These are phyloP conservation scores for Condylura cristata DNA, from an alignment of 2,113 vertebrate genomes.

Conservation along the genomic window DNA sequence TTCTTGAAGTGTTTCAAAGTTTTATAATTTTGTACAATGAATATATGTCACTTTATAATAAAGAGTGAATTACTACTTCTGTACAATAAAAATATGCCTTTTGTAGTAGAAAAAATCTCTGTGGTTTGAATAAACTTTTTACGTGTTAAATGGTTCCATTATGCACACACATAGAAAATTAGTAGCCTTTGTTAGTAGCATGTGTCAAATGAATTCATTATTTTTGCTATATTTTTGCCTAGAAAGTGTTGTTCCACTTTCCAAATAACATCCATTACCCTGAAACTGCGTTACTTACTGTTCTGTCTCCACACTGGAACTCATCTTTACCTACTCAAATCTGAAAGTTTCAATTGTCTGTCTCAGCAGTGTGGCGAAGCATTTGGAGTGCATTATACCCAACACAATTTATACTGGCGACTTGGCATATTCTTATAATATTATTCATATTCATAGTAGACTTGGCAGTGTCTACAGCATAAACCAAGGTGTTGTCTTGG, in stretches of 20 bases:
- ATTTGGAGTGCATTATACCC: slow-evolving; percentile 12
- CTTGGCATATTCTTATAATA: too few relatives aligned
- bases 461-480: not conserved
- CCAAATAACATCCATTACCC: not conserved
- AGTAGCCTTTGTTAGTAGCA: not conserved
- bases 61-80: not conserved
- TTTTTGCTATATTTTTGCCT: slow-evolving; percentile 2
- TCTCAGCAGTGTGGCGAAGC: not conserved
- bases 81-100: not conserved
- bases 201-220: not conserved
- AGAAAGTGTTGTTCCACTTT: not conserved
- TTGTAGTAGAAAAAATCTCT: not conserved
- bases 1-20: not conserved
- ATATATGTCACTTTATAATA: not conserved
- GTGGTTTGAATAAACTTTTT: not conserved
- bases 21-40: not conserved
- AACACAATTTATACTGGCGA: not conserved
- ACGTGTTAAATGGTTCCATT: not conserved
- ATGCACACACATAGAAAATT: not conserved
- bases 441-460: too few relatives aligned
- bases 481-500: slow-evolving; percentile 31
- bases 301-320: not conserved
- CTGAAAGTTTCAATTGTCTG: slow-evolving; percentile 36
- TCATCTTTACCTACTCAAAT: not conserved
- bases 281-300: not conserved